Conservation (phyloP, 2,797 vertebrate genomes). For the Lophotriccus pileatus region DNA sequence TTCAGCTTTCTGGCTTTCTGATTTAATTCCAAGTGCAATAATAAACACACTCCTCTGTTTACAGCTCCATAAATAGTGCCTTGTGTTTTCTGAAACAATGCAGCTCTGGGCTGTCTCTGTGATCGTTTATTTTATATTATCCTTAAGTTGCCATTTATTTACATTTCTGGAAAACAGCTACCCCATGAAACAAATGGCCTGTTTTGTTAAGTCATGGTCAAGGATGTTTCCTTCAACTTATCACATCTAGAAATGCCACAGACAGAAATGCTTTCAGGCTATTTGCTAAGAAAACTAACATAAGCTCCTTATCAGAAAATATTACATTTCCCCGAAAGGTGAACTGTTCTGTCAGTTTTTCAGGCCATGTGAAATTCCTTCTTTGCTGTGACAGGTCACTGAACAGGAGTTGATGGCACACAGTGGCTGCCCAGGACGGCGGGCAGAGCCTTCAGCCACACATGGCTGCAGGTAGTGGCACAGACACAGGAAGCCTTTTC, state of each 20-base stretch:
- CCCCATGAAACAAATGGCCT: constrained; percentile 70
- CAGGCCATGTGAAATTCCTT: constrained; percentile 80
- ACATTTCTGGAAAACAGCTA: constrained; percentile 70
- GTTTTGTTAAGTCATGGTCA: constrained; percentile 79
- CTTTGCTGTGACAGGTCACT: constrained; percentile 82
- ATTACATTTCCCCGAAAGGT: constrained; percentile 83
- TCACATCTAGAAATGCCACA: constrained; percentile 78
- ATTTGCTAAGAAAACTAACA: constrained; percentile 83
- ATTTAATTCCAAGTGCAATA: constrained; percentile 61
- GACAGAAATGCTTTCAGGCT: constrained; percentile 80
- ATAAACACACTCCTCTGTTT: constrained; percentile 65
- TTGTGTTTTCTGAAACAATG: constrained; percentile 70
- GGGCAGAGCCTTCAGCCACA: constrained; percentile 50
- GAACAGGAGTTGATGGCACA: constrained; percentile 76
- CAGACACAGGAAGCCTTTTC: neutral
- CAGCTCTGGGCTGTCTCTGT: constrained; percentile 60
- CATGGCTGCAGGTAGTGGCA: constrained; percentile 4
- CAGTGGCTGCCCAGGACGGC: constrained; percentile 42
- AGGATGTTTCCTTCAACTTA: constrained; percentile 80
- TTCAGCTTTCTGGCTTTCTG: constrained; percentile 52
- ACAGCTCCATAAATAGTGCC: constrained; percentile 70
- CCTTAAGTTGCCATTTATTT: constrained; percentile 73
- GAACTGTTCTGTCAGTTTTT: constrained; percentile 85
- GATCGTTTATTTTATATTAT: constrained; percentile 74
- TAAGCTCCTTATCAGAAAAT: constrained; percentile 93